These are phyloP conservation scores for Telmatochromis brachygnathus DNA, from an alignment of 2,113 vertebrate genomes.

Conservation along the genomic window DNA sequence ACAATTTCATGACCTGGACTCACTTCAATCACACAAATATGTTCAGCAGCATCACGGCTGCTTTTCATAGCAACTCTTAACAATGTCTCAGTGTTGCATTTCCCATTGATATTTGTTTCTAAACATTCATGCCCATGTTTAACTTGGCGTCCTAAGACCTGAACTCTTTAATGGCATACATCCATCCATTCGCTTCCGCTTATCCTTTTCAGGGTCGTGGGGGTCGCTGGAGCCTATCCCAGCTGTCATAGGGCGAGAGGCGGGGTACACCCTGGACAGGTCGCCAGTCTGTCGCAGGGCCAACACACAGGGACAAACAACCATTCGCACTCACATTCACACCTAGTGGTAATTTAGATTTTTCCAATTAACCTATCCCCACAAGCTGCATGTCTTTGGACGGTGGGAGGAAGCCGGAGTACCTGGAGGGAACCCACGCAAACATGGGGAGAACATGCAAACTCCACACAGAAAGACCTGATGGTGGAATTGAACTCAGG, in stretches of 20 bases:
- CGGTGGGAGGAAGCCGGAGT: too few species aligned
- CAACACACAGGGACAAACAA: fast-evolving
- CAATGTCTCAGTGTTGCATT: background rate
- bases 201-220: fast-evolving
- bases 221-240: too few species aligned
- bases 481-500: too few species aligned
- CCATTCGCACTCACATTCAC: fast-evolving
- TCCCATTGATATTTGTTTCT: background rate
- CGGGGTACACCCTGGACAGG: too few species aligned
- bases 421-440: fast-evolving
- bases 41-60: background rate
- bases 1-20: background rate
- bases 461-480: too few species aligned
- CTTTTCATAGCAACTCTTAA: background rate
- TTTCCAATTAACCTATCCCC: too few species aligned
- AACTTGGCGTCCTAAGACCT: fast-evolving
- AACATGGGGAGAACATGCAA: too few species aligned
- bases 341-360: fast-evolving
- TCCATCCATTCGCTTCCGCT: too few species aligned
- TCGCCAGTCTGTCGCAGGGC: too few species aligned
- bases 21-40: background rate
- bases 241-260: too few species aligned
- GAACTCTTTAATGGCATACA: fast-evolving
- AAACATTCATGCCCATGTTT: background rate
- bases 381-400: too few species aligned